Evolutionary conservation across 2,888 invertebrate species (phyloP).

Genomic region (Lasioglossum villosulum): DNA sequence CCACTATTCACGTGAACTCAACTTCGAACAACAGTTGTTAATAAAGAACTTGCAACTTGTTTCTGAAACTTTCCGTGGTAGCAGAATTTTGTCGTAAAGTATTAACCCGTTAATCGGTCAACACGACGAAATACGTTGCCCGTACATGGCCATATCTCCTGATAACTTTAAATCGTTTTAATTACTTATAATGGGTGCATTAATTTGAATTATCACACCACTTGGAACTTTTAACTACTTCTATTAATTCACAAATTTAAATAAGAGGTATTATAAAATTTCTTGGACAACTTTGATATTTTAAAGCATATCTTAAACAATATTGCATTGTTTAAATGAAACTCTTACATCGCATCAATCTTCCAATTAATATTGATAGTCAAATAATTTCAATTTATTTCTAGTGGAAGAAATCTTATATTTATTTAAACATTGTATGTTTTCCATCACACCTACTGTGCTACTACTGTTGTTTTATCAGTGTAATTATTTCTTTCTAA

Average conservation of each 20-base stretch:
- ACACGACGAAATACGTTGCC: not conserved
- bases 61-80: conserved; percentile 28
- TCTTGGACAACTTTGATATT: not conserved
- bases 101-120: conserved; percentile 32
- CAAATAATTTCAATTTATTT: not conserved
- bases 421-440: not conserved
- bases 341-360: not conserved
- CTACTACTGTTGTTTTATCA: not conserved
- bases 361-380: not conserved
- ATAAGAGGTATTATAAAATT: not conserved
- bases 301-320: not conserved
- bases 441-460: not conserved
- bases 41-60: conserved; percentile 48
- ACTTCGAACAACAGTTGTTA: conserved; percentile 48
- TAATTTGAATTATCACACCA: not conserved
- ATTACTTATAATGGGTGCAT: not conserved
- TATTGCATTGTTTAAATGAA: not conserved
- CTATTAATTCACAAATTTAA: not conserved
- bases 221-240: not conserved
- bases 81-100: conserved; percentile 19
- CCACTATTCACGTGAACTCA: conserved; percentile 23
- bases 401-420: not conserved
- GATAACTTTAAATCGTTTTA: not conserved
- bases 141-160: not conserved
- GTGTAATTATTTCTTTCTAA: not conserved